Evolutionary conservation across 2,797 vertebrate species (phyloP).

Genomic region (Morelia viridis): DNA sequence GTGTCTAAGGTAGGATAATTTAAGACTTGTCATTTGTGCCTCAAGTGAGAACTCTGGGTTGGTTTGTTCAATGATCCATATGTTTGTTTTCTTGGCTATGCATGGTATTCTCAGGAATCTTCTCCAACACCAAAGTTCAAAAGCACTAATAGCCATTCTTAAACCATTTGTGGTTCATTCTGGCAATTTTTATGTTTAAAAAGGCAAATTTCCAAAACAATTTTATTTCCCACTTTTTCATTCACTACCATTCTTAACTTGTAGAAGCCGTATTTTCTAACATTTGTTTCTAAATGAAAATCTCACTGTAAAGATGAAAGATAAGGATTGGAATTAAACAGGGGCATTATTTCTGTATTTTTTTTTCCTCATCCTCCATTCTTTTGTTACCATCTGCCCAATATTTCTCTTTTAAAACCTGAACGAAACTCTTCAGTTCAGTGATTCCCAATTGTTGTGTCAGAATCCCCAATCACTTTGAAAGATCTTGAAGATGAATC

Average conservation of each 20-base stretch:
- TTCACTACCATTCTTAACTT: not conserved
- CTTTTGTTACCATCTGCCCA: not conserved
- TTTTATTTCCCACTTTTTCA: not conserved
- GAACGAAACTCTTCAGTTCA: not conserved
- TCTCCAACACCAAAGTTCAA: not conserved
- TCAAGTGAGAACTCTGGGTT: not conserved
- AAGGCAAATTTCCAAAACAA: constrained; percentile 1
- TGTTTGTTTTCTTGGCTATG: not conserved
- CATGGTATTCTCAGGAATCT: not conserved
- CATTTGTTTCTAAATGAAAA: constrained; percentile 12
- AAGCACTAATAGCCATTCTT: constrained; percentile 7
- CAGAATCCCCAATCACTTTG: not conserved
- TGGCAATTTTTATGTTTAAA: not conserved
- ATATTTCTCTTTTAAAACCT: constrained; percentile 18
- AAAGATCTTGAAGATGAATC: not conserved
- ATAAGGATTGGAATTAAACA: not conserved
- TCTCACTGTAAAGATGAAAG: not conserved
- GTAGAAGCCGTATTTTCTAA: not conserved
- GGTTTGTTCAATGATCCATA: not conserved
- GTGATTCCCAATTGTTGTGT: constrained; percentile 7
- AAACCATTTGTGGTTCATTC: not conserved
- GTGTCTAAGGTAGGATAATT: not conserved
- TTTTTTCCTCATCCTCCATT: not conserved
- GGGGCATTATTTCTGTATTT: not conserved
- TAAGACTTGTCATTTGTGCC: not conserved